Evolutionary conservation across 1,140 invertebrate genomes (phyloP).

Genomic region (Campoletis sonorensis): DNA sequence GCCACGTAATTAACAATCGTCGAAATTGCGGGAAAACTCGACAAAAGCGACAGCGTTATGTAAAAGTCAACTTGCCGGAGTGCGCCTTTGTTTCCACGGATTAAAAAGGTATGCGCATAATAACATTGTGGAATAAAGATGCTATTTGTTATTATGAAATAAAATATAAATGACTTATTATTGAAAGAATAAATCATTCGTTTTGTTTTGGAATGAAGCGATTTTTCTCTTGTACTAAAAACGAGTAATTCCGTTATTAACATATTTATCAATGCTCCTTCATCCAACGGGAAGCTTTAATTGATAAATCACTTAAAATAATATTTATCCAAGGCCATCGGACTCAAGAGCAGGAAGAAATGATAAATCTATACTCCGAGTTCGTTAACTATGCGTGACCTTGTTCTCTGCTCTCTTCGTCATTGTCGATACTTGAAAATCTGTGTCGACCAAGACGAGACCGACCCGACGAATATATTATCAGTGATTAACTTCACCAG

Average conservation of each 20-base stretch:
- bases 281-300: not conserved
- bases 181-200: not conserved
- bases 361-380: not conserved
- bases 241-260: not conserved
- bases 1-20: too few species aligned
- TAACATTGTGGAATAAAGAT: too few species aligned
- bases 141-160: too few species aligned
- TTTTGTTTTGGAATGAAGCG: too few species aligned
- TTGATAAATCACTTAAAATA: not conserved
- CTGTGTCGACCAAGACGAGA: slow-evolving; percentile 28
- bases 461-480: slow-evolving; percentile 3
- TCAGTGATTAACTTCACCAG: not conserved
- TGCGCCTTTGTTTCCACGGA: too few species aligned
- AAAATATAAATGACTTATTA: not conserved
- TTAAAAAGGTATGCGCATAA: too few species aligned
- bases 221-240: too few species aligned
- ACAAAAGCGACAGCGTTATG: too few species aligned
- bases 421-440: slow-evolving; percentile 1
- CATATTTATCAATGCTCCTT: not conserved
- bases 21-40: too few species aligned
- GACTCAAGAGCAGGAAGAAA: not conserved
- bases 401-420: not conserved
- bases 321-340: not conserved
- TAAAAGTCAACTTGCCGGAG: too few species aligned
- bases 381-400: slow-evolving; percentile 6